Conservation (phyloP, 1,140 invertebrate genomes). For the Drosophila eugracilis region DNA sequence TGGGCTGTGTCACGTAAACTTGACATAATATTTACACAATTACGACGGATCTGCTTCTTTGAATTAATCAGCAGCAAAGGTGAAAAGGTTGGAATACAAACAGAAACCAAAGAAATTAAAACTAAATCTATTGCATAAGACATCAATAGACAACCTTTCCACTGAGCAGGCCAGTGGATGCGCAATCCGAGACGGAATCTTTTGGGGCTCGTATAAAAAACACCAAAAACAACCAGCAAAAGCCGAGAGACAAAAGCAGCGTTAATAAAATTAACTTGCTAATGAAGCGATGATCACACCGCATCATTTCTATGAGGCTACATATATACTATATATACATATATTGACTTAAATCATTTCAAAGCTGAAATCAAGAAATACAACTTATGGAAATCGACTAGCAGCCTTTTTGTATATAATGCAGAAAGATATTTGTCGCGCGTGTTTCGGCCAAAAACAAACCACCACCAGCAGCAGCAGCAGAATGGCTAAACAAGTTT, state of each 20-base stretch:
- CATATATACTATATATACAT: conserved; percentile 5
- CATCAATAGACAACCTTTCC: conserved; percentile 58
- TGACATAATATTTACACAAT: conserved; percentile 53
- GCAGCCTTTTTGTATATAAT: conserved; percentile 55
- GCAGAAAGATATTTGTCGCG: conserved; percentile 72
- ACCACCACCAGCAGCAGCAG: conserved; percentile 4
- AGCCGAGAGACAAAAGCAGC: conserved; percentile 52
- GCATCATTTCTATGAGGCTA: conserved; percentile 34
- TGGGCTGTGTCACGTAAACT: conserved; percentile 26
- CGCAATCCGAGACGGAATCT: conserved; percentile 50
- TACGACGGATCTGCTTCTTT: conserved; percentile 24
- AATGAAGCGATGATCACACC: conserved; percentile 74
- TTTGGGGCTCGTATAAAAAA: conserved; percentile 35
- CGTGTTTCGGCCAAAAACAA: conserved; percentile 38
- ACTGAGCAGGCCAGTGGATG: conserved; percentile 41
- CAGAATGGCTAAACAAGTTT: conserved; percentile 69
- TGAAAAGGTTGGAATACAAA: conserved; percentile 27
- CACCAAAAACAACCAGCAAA: conserved; percentile 32
- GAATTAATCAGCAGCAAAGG: conserved; percentile 53
- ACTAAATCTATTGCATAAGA: conserved; percentile 62
- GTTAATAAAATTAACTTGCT: conserved; percentile 79
- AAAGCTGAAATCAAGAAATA: conserved; percentile 69
- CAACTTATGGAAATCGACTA: conserved; percentile 63
- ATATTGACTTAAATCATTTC: conserved; percentile 42
- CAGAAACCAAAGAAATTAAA: conserved; percentile 57